phyloP scores from a whole-genome alignment of 2,113 vertebrate genomes.

The Hemibagrus wyckioides region DNA sequence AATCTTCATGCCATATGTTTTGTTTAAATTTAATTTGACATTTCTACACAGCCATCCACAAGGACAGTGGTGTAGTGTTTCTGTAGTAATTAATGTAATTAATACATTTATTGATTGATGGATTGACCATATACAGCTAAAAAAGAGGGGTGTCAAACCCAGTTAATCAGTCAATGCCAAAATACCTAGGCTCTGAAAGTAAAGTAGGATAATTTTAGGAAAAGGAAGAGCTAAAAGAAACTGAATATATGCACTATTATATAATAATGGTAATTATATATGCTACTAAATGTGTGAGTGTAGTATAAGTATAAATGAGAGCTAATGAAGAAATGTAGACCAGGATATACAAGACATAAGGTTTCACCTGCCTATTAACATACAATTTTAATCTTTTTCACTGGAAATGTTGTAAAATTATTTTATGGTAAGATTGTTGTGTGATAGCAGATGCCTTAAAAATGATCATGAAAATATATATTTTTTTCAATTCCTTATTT shows the following conservation, averaged over 20 bases:
- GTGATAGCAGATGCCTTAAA: not conserved
- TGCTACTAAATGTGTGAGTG: too few relatives aligned
- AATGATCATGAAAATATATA: not conserved
- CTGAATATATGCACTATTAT: too few relatives aligned
- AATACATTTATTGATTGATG: not conserved
- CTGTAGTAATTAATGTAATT: not conserved
- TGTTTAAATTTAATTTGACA: not conserved
- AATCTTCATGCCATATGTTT: not conserved
- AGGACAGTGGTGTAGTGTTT: not conserved
- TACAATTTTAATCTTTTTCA: not conserved
- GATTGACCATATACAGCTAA: not conserved
- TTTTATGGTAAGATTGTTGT: not conserved
- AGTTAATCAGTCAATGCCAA: too few relatives aligned
- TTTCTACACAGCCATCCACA: not conserved
- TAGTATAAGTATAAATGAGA: too few relatives aligned
- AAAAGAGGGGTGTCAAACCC: too few relatives aligned
- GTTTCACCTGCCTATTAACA: not conserved
- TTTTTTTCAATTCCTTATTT: not conserved
- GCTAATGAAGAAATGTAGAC: not conserved
- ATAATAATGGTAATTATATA: too few relatives aligned
- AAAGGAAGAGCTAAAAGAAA: too few relatives aligned
- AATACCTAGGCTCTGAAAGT: too few relatives aligned
- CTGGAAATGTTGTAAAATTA: not conserved
- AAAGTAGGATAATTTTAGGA: too few relatives aligned
- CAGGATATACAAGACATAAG: not conserved